phyloP scores from a whole-genome alignment of 35 echinoderm and acorn worm species.

The Ophioderma brevispina region DNA sequence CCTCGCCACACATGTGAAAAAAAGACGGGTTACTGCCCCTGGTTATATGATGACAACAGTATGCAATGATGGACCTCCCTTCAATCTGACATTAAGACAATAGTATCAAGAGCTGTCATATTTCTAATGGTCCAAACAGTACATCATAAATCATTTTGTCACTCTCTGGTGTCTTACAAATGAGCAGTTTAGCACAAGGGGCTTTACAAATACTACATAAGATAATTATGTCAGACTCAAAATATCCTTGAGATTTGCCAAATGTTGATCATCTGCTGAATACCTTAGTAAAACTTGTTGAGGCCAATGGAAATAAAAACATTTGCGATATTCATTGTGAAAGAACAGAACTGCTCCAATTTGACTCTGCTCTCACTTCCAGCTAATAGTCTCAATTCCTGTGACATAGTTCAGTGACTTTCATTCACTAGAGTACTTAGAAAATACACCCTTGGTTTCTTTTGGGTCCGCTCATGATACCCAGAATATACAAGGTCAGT shows the following conservation, averaged over 20 bases:
- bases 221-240: not conserved
- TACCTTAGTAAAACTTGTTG: not conserved
- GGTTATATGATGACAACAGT: not conserved
- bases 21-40: not conserved
- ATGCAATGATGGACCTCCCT: not conserved
- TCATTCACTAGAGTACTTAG: no score
- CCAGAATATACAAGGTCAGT: no score
- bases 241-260: not conserved
- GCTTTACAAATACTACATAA: not conserved
- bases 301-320: no score
- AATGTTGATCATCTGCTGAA: no score
- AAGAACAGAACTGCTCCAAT: no score
- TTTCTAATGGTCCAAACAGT: not conserved
- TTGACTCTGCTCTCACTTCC: no score
- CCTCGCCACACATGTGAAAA: not conserved
- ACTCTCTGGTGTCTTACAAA: not conserved
- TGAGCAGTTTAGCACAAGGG: not conserved
- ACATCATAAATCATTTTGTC: not conserved
- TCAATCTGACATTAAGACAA: not conserved
- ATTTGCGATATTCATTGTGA: no score
- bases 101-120: not conserved
- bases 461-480: no score
- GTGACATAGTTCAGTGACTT: no score
- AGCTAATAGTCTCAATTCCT: no score
- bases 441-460: no score